These are phyloP conservation scores for Mus pahari DNA, from an alignment of 2,113 vertebrate genomes.

Conservation along the genomic window DNA sequence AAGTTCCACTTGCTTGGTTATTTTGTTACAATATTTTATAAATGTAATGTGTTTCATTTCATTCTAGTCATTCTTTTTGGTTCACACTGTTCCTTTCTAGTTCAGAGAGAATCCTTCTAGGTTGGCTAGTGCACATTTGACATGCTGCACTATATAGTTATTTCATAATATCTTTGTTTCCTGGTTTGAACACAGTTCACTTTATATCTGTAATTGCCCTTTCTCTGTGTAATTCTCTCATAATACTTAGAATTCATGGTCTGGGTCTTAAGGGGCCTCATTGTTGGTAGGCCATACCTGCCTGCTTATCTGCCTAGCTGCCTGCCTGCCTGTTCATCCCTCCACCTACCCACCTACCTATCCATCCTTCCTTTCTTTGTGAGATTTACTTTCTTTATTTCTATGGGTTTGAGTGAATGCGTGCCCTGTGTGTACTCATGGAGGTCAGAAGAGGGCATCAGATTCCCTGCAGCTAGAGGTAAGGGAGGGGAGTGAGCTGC, in stretches of 20 bases:
- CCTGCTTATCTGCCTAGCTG: background rate
- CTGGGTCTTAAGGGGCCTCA: background rate
- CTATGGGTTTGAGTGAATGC: background rate
- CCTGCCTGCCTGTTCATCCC: background rate
- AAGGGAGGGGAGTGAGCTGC: background rate
- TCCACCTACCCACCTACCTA: background rate
- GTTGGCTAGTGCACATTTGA: background rate
- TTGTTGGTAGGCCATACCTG: background rate
- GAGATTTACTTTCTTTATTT: background rate
- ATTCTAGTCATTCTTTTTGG: background rate
- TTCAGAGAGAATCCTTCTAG: background rate
- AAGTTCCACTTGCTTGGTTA: background rate
- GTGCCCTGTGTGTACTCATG: background rate
- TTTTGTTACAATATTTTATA: background rate
- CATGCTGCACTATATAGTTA: background rate
- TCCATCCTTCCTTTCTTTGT: background rate
- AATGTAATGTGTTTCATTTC: background rate
- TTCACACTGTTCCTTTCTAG: background rate
- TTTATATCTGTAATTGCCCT: background rate
- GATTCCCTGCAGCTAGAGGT: background rate
- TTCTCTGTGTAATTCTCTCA: background rate
- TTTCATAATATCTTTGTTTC: constrained; percentile 4
- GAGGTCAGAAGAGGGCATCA: background rate
- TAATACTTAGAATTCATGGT: background rate
- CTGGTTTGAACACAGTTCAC: background rate